Conservation (phyloP, 1,140 invertebrate genomes). For the Macrotrachela quadricornifera region DNA sequence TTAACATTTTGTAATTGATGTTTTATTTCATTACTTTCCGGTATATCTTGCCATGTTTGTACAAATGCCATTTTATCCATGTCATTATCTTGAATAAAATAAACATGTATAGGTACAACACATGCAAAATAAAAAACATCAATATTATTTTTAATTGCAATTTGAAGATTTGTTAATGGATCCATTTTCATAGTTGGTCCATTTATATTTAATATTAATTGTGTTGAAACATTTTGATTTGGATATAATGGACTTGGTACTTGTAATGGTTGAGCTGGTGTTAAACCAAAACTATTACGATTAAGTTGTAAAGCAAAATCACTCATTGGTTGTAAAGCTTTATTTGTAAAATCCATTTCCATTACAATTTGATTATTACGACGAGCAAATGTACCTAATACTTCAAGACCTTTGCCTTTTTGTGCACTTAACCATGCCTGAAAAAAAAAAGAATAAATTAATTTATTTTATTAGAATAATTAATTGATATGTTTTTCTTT, state of each 20-base stretch:
- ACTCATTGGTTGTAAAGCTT: conserved; percentile 89
- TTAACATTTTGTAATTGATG: conserved; percentile 33
- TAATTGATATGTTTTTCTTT: no score
- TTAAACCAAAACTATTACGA: conserved; percentile 67
- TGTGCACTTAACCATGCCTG: conserved; percentile 70
- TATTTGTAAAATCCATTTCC: conserved; percentile 90
- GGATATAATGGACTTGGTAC: conserved; percentile 57
- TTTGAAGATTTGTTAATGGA: conserved; percentile 75
- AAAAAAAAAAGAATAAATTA: no score
- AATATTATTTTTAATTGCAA: conserved; percentile 95
- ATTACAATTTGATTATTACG: conserved; percentile 65
- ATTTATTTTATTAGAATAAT: no score
- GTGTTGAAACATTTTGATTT: conserved; percentile 54
- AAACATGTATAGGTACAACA: conserved; percentile 68
- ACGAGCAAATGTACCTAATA: conserved; percentile 77
- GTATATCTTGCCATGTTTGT: conserved; percentile 96
- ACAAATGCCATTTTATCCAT: conserved; percentile 92
- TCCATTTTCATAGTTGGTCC: conserved; percentile 93
- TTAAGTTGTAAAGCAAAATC: conserved; percentile 94
- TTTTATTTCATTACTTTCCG: conserved; percentile 87
- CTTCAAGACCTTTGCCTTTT: conserved; percentile 89
- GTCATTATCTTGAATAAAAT: conserved; percentile 85
- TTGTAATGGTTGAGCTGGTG: conserved; percentile 55
- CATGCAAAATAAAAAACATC: conserved; percentile 95
- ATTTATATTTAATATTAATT: conserved; percentile 49